Base-by-base conservation (phyloP, 2,888 invertebrate species). In the Sialis lutaria region DNA sequence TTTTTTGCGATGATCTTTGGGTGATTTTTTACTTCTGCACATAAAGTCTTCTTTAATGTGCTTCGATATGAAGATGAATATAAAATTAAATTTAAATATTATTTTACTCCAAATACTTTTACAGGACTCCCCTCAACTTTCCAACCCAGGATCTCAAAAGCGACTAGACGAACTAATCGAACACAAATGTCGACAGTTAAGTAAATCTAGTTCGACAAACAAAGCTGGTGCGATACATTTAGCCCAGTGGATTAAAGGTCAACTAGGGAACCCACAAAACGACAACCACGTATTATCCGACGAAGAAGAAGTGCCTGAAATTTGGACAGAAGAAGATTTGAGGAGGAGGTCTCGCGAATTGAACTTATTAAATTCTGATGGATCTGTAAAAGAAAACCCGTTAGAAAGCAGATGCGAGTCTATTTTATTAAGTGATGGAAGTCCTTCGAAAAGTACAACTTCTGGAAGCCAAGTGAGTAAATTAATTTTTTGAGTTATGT, bases 241-340 rank as follows among this genome's bases (percentile, higher is more conserved):
- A 53, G 82, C 83, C 52, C 76, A 82, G 56, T 85, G 85, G 85
- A 84, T 85, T 80, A 82, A 81, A 49, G 79, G 82, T 5, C 74
- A 83, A 50, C 70, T 83, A 44, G 80, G 80, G 52, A 50, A 45
- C 13, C 40, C 2, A 44, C 48, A 35, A 51, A 49, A 30, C 22
- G 48, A 54, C 43, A 44, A 51, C 44, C 55, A 57, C 32, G 60
- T 61, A 49, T 62, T 62, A 12, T 59, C 67, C 1, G 65, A 64
- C 35, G 60, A 64, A 9, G 75, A 76, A 58, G 66, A 71, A 3
- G 69, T 74, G 42, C 69, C 73, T 58, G 77, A 77, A 65, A 72
- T 67, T 61, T 84, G 84, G 83, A 82, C 81, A 35, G 72, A 78
- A 45, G 82, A 82, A 58, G 81, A 81, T 61, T 59, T 83, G 50